These are phyloP conservation scores for Drosophila kuntzei DNA, from an alignment of 2,888 invertebrate genomes.

Conservation along the genomic window DNA sequence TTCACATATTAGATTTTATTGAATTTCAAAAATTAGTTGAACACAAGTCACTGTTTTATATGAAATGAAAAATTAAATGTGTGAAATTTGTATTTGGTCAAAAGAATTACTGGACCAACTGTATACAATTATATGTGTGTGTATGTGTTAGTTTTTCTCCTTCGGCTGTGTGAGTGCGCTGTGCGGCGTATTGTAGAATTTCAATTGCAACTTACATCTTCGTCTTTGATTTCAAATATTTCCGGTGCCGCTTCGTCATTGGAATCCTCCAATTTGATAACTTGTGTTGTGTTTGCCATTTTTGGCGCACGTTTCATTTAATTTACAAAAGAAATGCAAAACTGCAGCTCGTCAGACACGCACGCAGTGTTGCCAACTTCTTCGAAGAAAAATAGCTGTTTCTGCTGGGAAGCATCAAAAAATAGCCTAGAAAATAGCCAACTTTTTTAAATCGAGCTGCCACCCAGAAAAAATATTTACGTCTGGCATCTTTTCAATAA, in stretches of 20 bases:
- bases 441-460: no score
- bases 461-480: no score
- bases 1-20: background rate
- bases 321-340: constrained; percentile 33
- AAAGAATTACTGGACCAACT: background rate
- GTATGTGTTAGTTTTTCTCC: constrained; percentile 15
- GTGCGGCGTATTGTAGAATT: constrained; percentile 8
- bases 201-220: constrained; percentile 66
- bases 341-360: constrained; percentile 42
- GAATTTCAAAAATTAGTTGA: background rate
- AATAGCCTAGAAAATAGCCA: no score
- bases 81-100: background rate
- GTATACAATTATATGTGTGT: background rate
- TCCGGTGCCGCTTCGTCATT: constrained; percentile 27
- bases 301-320: constrained; percentile 39
- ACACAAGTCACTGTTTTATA: background rate
- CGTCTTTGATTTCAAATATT: constrained; percentile 54
- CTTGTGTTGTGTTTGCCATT: constrained; percentile 45
- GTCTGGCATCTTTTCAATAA: no score
- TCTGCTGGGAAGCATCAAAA: no score
- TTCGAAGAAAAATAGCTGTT: no score
- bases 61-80: background rate
- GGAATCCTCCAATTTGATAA: constrained; percentile 43
- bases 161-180: constrained; percentile 19
- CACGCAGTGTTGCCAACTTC: no score